Evolutionary conservation across 1,140 invertebrate genomes (phyloP), one percentile per base, ranked within the genome.

Genomic region (Magallana gigas): DNA sequence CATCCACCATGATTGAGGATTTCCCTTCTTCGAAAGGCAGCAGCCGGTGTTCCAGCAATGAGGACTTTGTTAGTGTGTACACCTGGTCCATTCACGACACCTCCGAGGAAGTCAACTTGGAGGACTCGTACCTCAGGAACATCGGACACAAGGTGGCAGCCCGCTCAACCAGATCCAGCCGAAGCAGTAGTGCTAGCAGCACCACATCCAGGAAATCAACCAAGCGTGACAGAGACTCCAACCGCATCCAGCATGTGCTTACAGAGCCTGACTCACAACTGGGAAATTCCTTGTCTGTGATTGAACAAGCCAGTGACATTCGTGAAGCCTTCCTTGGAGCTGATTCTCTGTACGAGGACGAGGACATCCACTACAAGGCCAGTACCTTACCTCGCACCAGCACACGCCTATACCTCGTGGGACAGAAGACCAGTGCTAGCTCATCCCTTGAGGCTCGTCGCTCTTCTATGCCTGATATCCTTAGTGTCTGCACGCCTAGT

Each of bases 41-140:
- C 80, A 87, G 86, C 36, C 87, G 64, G 12, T 80, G 87, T n/a
- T 82, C 82, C 29, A 90, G 88, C 83, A 85, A 88, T 56, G 88
- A 90, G 71, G 90, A 90, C 57, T 87, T 90, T 85, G 91, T 90
- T 59, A 92, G 91, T 88, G 90, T 92, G 8, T 93, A 92, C 83
- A 92, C 91, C 1, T 93, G 92, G 93, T 93, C 92, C 16, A 88
- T 92, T 57, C 90, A 92, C 84, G 92, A 93, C 48, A 86, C 85
- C 58, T 92, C 92, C 48, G 92, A 92, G 36, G 90, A 90, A 64
- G 90, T 90, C 6, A 91, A 90, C 83, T 86, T 93, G 8, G 91
- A 93, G 85, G 91, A 92, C 76, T 93, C 93, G 6, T 93, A 91
- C 88, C 84, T 91, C 48, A 89, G 89, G 57, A 93, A 91, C 36